A percentile compares a stretch with the other conserved stretches of the same genome.
phyloP scores from a whole-genome alignment of 2,797 vertebrate species.

The Acanthornis magna region DNA sequence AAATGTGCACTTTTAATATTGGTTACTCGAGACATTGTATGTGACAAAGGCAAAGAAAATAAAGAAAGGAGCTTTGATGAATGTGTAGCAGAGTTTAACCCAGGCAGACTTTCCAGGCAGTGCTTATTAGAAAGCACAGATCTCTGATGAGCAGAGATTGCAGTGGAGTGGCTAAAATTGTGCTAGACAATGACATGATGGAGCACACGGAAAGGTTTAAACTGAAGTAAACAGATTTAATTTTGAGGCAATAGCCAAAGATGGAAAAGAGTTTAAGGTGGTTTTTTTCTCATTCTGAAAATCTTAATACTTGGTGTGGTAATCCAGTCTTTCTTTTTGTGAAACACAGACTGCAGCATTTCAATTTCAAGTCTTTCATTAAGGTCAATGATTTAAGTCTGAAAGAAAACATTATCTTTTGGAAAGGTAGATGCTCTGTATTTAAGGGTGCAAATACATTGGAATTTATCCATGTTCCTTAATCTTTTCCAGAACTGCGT shows the following conservation, averaged over 20 bases:
- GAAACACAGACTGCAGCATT: background rate
- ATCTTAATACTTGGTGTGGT: background rate
- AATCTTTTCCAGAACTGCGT: background rate
- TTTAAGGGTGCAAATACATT: background rate
- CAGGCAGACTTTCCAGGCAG: background rate
- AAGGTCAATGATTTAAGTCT: background rate
- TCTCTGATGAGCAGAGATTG: background rate
- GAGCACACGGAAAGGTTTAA: background rate
- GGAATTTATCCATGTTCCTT: background rate
- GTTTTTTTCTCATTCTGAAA: background rate
- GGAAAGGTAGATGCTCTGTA: background rate
- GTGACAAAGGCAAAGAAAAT: background rate
- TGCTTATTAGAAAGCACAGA: background rate
- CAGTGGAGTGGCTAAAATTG: background rate
- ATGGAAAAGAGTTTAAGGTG: background rate
- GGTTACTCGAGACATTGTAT: background rate
- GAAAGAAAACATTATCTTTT: background rate
- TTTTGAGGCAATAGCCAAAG: background rate
- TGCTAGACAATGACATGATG: background rate
- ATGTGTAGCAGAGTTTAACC: background rate
- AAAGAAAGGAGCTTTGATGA: conserved; percentile 2
- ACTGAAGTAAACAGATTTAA: background rate
- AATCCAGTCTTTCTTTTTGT: background rate
- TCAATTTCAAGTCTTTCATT: background rate
- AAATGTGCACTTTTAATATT: background rate